Base-by-base conservation (phyloP, 2,113 vertebrate genomes). In the Centropus bengalensis region DNA sequence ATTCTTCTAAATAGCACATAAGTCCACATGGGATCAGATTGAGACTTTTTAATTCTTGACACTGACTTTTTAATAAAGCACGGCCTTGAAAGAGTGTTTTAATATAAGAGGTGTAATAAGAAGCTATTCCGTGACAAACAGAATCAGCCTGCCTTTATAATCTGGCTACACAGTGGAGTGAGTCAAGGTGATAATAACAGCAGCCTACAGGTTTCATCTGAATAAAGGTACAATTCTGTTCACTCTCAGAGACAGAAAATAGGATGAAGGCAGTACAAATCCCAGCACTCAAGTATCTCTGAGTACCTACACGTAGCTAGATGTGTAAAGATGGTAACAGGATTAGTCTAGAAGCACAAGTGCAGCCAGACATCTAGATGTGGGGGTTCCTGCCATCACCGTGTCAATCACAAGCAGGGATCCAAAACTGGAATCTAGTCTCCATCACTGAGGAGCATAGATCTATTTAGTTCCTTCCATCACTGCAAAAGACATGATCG, bases 401-500 rank as follows among this genome's bases (percentile, higher is more conserved):
- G 0, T 21, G 15, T 49, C 36, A 82, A 80, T 54, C 63, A n/a
- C 55, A 88, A 69, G 55, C n/a, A 58, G n/a, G 63, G 71, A 8
- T 94, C 76, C 88, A 88, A 74, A 89, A 55, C 45, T 42, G 59
- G 55, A 74, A 93, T 86, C 67, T 51, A 67, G 14, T 80, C 85
- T 58, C 75, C 55, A 49, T 60, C 66, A 56, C 9, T 54, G 58
- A 85, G 58, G 6, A 87, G 44, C 27, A 49, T 10, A 45, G 82
- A 80, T 76, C 80, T 93, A 88, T 82, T 95, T 89, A 62, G 70
- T 32, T 86, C 83, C 38, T 89, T 94, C 82, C 5, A 1, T 62
- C 87, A 82, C 73, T 82, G 66, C 60, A 86, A 88, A 91, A 96
- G 52, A 71, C n/a, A 74, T 47, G 62, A 93, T 69, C 68, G 82